phyloP scores from a whole-genome alignment of 1,140 invertebrate species.

The Rhysida immarginata region DNA sequence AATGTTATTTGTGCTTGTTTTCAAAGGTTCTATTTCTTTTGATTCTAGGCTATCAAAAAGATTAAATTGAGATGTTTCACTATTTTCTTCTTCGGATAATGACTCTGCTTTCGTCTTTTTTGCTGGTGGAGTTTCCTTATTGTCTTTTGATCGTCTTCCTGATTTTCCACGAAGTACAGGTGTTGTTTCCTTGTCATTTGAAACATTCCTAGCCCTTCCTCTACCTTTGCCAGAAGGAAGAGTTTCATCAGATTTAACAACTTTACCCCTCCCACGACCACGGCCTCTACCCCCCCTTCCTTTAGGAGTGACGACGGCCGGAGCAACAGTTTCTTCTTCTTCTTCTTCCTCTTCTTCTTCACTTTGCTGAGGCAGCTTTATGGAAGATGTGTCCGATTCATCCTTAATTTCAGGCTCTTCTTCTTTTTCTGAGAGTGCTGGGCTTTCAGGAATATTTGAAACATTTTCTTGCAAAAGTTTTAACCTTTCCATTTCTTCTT shows the following conservation, averaged over 20 bases:
- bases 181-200: neutral
- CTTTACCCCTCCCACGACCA: neutral
- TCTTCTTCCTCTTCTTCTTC: neutral
- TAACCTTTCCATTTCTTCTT: slow-evolving; percentile 5
- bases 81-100: slow-evolving; percentile 22
- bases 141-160: neutral
- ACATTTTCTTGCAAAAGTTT: neutral
- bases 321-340: neutral
- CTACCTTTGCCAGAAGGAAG: too few relatives aligned
- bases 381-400: too few relatives aligned
- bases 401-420: too few relatives aligned
- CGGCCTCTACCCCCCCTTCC: slow-evolving; percentile 3
- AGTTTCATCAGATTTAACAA: neutral
- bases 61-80: slow-evolving; percentile 7
- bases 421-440: too few relatives aligned
- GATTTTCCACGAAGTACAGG: too few relatives aligned
- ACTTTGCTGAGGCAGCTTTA: too few relatives aligned
- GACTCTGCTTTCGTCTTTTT: neutral
- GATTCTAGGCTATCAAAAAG: too few relatives aligned
- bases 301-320: neutral
- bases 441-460: too few relatives aligned
- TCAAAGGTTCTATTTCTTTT: too few relatives aligned
- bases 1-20: too few relatives aligned
- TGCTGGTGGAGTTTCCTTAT: neutral
- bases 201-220: neutral